phyloP scores from a whole-genome alignment of 2,797 vertebrate species.

The Lophius americanus region DNA sequence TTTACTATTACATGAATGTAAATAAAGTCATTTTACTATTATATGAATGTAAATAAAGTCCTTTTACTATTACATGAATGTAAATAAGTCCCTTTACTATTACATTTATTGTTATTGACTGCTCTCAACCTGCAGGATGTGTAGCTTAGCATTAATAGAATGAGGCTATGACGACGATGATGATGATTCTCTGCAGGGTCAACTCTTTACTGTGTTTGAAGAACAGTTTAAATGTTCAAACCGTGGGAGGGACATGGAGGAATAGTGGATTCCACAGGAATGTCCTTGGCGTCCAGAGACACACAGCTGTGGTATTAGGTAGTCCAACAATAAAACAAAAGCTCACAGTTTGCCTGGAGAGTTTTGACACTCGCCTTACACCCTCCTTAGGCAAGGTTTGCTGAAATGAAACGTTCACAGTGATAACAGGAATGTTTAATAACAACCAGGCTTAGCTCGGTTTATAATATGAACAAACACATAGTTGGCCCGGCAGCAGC shows the following conservation, averaged over 20 bases:
- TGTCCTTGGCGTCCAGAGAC: not conserved
- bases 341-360: conserved; percentile 15
- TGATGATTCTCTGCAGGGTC: conserved; percentile 22
- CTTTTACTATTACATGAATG: too few species aligned
- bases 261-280: conserved; percentile 11
- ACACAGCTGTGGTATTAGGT: conserved; percentile 18
- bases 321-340: conserved; percentile 20
- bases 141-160: conserved; percentile 32
- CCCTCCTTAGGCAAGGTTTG: conserved; percentile 1
- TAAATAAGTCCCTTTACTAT: too few species aligned
- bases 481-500: conserved; percentile 38
- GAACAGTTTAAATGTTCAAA: conserved; percentile 2
- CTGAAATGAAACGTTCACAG: conserved; percentile 5
- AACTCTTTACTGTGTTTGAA: conserved; percentile 22
- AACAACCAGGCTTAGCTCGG: conserved; percentile 14
- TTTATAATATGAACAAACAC: conserved; percentile 49
- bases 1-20: too few species aligned
- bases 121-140: not conserved
- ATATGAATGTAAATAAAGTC: too few species aligned
- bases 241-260: not conserved
- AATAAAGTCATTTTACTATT: too few species aligned
- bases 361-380: not conserved
- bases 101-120: too few species aligned
- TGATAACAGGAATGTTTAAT: conserved; percentile 12
- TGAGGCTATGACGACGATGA: conserved; percentile 10